Evolutionary conservation across 2,797 vertebrate species (phyloP).

Genomic region (Acanthiza pusilla): DNA sequence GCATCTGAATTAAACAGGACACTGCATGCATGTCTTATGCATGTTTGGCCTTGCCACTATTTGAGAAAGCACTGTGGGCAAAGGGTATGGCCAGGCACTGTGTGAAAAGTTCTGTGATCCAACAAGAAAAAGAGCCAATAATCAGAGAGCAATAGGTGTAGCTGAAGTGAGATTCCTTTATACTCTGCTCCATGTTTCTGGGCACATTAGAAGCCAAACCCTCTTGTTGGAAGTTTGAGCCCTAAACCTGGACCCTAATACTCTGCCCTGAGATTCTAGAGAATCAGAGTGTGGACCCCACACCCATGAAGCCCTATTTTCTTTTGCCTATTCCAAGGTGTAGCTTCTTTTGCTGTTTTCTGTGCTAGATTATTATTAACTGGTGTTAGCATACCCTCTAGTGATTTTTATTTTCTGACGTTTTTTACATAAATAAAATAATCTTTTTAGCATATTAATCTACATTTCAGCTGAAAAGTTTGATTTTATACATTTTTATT

Average conservation of each 20-base stretch:
- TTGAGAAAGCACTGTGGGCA: background rate
- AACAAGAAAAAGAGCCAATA: fast-evolving
- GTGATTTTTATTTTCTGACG: background rate
- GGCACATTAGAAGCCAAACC: background rate
- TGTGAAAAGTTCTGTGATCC: background rate
- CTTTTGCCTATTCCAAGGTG: background rate
- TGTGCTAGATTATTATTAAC: background rate
- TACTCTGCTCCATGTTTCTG: fast-evolving
- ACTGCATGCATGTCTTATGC: background rate
- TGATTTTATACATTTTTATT: background rate
- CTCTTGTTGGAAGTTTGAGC: background rate
- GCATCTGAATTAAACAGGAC: background rate
- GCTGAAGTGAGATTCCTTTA: background rate
- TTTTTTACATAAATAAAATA: background rate
- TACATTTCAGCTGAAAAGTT: background rate
- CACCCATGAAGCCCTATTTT: background rate
- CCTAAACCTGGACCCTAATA: background rate
- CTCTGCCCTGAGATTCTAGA: background rate
- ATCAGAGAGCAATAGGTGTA: background rate
- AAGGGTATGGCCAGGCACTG: background rate
- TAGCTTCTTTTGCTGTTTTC: background rate
- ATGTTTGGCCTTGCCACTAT: background rate
- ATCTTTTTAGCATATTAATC: background rate
- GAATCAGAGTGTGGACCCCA: background rate
- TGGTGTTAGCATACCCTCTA: background rate